Conservation (phyloP, 2,797 vertebrate species). For the Thunnus albacares region DNA sequence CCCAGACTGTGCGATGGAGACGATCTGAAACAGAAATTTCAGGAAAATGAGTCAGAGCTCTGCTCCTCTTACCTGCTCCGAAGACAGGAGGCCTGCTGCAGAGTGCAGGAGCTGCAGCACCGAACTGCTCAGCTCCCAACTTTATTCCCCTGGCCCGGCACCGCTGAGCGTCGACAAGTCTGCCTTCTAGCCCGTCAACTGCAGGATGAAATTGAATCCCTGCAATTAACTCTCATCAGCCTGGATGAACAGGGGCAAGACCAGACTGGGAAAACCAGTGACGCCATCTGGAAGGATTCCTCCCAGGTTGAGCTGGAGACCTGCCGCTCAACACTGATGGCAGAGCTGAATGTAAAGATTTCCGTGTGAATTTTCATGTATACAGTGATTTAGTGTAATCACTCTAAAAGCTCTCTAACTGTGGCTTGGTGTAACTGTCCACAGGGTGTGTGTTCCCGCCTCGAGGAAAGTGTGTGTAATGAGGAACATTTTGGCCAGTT, state of each 20-base stretch:
- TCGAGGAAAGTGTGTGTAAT: constrained; percentile 53
- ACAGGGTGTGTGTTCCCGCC: constrained; percentile 58
- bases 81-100: constrained; percentile 24
- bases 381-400: not conserved
- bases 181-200: constrained; percentile 35
- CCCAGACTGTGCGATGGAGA: not conserved
- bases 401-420: constrained; percentile 14
- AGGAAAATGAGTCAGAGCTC: constrained; percentile 34
- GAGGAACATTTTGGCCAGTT: constrained; percentile 57
- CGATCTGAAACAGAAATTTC: constrained; percentile 38
- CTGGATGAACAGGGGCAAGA: constrained; percentile 49
- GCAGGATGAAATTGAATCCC: constrained; percentile 40
- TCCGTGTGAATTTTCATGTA: too few species aligned
- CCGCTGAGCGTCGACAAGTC: constrained; percentile 34
- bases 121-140: constrained; percentile 52
- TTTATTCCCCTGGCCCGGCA: constrained; percentile 64
- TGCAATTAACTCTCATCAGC: constrained; percentile 38
- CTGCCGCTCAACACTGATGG: constrained; percentile 43
- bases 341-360: constrained; percentile 61
- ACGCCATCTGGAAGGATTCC: constrained; percentile 47
- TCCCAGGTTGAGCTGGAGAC: constrained; percentile 52
- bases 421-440: constrained; percentile 40
- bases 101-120: constrained; percentile 53
- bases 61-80: constrained; percentile 34
- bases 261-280: constrained; percentile 35